These are phyloP conservation scores for Ophioderma brevispina DNA, from an alignment of 35 echinoderm and acorn worm species.

Conservation along the genomic window DNA sequence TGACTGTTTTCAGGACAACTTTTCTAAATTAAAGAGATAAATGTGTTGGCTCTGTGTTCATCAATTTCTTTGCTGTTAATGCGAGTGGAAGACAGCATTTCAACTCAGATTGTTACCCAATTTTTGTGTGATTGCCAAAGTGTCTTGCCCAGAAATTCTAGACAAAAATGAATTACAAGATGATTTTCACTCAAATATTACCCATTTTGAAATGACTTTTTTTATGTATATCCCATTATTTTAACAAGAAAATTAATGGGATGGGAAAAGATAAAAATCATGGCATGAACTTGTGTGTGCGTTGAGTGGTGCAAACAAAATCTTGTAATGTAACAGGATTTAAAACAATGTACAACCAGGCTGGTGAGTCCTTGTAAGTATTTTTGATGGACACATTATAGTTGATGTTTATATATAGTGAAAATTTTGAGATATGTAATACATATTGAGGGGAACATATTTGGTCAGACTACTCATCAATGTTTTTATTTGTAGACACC, in stretches of 20 bases:
- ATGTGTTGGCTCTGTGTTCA: no score
- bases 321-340: neutral
- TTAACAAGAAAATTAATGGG: neutral
- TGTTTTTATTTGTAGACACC: neutral
- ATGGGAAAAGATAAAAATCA: neutral
- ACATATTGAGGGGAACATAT: constrained; percentile 4
- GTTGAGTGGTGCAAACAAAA: neutral
- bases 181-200: neutral
- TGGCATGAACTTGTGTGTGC: neutral
- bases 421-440: neutral
- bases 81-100: no score
- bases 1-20: no score
- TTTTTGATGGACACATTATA: neutral
- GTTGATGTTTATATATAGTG: neutral
- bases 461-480: neutral
- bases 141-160: neutral
- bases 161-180: neutral
- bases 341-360: neutral
- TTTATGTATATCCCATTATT: neutral
- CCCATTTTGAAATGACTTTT: neutral
- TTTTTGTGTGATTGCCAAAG: neutral
- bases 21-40: no score
- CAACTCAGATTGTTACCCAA: no score
- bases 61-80: no score
- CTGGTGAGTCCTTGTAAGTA: neutral